phyloP scores from a whole-genome alignment of 2,888 invertebrate genomes.

The Tholera decimalis region DNA sequence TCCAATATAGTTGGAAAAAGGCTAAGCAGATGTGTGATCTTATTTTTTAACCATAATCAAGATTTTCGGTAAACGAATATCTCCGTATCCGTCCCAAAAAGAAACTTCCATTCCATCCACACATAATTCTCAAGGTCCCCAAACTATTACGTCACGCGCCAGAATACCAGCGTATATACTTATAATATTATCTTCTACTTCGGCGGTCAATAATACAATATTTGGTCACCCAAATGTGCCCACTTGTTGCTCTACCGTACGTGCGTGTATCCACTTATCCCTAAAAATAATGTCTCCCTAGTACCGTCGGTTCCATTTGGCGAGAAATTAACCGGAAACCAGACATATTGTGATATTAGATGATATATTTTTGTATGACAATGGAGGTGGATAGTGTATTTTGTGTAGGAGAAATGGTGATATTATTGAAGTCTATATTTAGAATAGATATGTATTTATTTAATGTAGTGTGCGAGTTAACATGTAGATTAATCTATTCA shows the following conservation, averaged over 20 bases:
- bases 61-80: slow-evolving; percentile 7
- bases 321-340: slow-evolving; percentile 79
- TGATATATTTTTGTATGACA: slow-evolving; percentile 52
- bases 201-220: slow-evolving; percentile 60
- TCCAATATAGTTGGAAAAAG: too few relatives aligned
- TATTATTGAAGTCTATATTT: slow-evolving; percentile 25
- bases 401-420: too few relatives aligned
- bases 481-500: not conserved
- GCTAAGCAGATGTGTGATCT: too few relatives aligned
- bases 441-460: not conserved
- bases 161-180: slow-evolving; percentile 18
- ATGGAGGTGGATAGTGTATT: slow-evolving; percentile 15
- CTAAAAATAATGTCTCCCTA: slow-evolving; percentile 79
- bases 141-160: slow-evolving; percentile 27
- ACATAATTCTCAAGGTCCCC: slow-evolving; percentile 38
- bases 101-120: too few relatives aligned
- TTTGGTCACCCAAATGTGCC: slow-evolving; percentile 48
- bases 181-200: slow-evolving; percentile 39
- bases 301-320: slow-evolving; percentile 69
- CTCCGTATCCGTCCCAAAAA: not conserved
- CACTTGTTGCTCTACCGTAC: slow-evolving; percentile 79
- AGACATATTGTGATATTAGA: slow-evolving; percentile 65
- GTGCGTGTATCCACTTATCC: slow-evolving; percentile 78
- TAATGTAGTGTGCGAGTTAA: not conserved
- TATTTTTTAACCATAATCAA: too few relatives aligned